Conservation (phyloP, 1,140 invertebrate species). For the Zaprionus nigranus region DNA sequence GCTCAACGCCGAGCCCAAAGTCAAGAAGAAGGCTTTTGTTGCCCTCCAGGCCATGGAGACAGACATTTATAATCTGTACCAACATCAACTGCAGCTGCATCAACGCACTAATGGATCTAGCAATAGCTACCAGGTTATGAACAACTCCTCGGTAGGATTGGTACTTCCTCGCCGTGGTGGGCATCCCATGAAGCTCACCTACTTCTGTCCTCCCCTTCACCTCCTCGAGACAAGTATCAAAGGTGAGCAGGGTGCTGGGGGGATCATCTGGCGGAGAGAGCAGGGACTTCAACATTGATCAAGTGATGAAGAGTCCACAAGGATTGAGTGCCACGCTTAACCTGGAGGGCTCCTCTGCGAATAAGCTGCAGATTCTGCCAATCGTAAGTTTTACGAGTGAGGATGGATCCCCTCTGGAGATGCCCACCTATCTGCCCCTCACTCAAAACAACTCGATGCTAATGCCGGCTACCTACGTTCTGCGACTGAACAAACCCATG, state of each 20-base stretch:
- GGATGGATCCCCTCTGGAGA: constrained; percentile 86
- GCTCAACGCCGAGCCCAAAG: constrained; percentile 96
- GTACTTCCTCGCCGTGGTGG: constrained; percentile 91
- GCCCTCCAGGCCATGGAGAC: constrained; percentile 96
- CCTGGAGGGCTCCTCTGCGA: constrained; percentile 94
- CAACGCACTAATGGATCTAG: constrained; percentile 85
- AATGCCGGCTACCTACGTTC: constrained; percentile 95
- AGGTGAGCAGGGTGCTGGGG: constrained; percentile 9
- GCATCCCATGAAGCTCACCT: constrained; percentile 96
- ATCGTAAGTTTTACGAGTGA: constrained; percentile 91
- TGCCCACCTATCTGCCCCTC: constrained; percentile 91
- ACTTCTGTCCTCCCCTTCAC: constrained; percentile 89
- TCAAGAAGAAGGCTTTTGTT: constrained; percentile 96
- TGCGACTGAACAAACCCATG: constrained; percentile 94
- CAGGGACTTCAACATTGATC: constrained; percentile 59
- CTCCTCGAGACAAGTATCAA: constrained; percentile 39
- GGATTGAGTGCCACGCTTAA: constrained; percentile 95
- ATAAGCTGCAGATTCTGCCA: constrained; percentile 93
- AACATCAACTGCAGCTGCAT: constrained; percentile 87
- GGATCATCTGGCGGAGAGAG: constrained; percentile 27
- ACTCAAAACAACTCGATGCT: constrained; percentile 93
- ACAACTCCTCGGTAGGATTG: constrained; percentile 95
- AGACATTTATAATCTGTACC: constrained; percentile 94
- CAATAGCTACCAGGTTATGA: constrained; percentile 94
- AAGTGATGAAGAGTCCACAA: constrained; percentile 61